phyloP scores from a whole-genome alignment of 2,888 invertebrate genomes.

The Noctua fimbriata region DNA sequence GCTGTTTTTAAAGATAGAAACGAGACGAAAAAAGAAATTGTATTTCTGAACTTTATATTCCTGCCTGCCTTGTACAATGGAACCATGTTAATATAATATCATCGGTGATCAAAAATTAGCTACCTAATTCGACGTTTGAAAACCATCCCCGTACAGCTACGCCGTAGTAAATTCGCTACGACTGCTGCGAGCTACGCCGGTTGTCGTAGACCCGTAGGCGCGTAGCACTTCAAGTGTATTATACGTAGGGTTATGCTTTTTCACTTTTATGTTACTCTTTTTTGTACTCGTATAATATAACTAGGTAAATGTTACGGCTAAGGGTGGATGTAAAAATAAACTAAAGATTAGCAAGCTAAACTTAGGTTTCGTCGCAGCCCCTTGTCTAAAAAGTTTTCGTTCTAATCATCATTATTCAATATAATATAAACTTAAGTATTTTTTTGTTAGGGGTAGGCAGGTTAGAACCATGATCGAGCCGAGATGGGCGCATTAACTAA shows the following conservation, averaged over 20 bases:
- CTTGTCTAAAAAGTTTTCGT: not conserved
- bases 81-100: not conserved
- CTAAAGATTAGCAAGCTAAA: not conserved
- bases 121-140: not conserved
- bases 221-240: conserved; percentile 7
- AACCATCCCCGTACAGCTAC: conserved; percentile 25
- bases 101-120: not conserved
- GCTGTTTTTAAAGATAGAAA: not conserved
- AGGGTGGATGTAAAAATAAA: not conserved
- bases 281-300: not conserved
- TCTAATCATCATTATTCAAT: not conserved
- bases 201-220: conserved; percentile 16
- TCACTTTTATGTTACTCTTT: not conserved
- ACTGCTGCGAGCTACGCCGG: conserved; percentile 23
- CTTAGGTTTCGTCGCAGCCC: not conserved
- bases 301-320: not conserved
- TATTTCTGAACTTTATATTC: not conserved
- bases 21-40: not conserved
- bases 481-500: not conserved
- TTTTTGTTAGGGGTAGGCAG: not conserved
- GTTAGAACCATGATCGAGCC: not conserved
- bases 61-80: no score
- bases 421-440: not conserved
- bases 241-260: not conserved
- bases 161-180: conserved; percentile 41